phyloP scores from a whole-genome alignment of 1,140 invertebrate species.

The Pantala flavescens region DNA sequence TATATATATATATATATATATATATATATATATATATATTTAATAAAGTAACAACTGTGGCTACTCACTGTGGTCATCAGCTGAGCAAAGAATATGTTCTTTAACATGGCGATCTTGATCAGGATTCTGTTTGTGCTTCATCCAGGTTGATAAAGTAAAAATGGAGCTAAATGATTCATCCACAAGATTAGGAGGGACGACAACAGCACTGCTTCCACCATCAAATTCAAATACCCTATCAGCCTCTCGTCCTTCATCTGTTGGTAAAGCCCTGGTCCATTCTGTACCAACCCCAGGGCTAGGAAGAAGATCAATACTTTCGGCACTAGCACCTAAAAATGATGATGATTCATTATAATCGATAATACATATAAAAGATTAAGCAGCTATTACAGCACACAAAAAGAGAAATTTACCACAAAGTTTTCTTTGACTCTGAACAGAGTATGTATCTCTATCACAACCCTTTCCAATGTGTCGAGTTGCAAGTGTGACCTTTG shows the following conservation, averaged over 20 bases:
- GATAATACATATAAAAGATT: slow-evolving; percentile 15
- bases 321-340: slow-evolving; percentile 49
- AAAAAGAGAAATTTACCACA: slow-evolving; percentile 49
- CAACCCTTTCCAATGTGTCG: slow-evolving; percentile 83
- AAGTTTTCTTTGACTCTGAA: slow-evolving; percentile 77
- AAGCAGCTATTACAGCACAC: neutral
- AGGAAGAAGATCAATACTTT: slow-evolving; percentile 74
- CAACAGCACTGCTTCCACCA: slow-evolving; percentile 71
- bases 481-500: slow-evolving; percentile 59
- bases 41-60: no score
- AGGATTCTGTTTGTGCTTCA: slow-evolving; percentile 68
- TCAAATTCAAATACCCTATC: slow-evolving; percentile 94
- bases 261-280: slow-evolving; percentile 78
- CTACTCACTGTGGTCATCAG: slow-evolving; percentile 87
- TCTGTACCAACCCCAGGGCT: slow-evolving; percentile 64
- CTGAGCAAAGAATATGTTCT: slow-evolving; percentile 90
- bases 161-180: slow-evolving; percentile 63
- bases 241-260: slow-evolving; percentile 78
- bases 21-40: no score
- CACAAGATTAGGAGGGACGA: slow-evolving; percentile 64
- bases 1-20: no score
- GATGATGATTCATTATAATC: neutral
- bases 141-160: slow-evolving; percentile 87
- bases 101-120: slow-evolving; percentile 76
- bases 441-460: slow-evolving; percentile 83